Conservation (phyloP, 2,888 invertebrate species). For the Matsumyia berberina region DNA sequence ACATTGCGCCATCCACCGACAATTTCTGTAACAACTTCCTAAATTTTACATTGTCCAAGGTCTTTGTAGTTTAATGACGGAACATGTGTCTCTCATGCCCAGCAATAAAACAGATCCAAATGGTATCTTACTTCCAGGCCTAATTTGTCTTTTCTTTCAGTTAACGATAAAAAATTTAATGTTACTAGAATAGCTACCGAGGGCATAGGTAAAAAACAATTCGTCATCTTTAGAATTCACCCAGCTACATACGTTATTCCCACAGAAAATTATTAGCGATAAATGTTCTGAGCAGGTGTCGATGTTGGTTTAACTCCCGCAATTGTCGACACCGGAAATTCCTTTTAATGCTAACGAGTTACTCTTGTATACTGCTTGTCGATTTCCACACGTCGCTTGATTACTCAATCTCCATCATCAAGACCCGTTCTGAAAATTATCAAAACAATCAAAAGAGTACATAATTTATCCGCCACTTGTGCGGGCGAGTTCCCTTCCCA, state of each 20-base stretch:
- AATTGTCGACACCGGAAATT: conserved; percentile 62
- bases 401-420: conserved; percentile 59
- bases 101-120: neutral
- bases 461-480: conserved; percentile 51
- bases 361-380: neutral
- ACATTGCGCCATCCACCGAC: too few species aligned
- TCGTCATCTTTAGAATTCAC: conserved; percentile 23
- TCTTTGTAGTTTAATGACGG: neutral
- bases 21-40: too few species aligned
- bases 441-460: conserved; percentile 40
- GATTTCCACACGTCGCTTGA: conserved; percentile 20
- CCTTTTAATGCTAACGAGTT: conserved; percentile 59
- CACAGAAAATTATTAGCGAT: conserved; percentile 36
- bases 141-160: neutral
- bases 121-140: neutral
- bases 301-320: conserved; percentile 40
- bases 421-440: conserved; percentile 37
- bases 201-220: neutral
- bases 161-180: conserved; percentile 3
- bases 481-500: conserved; percentile 43
- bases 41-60: too few species aligned
- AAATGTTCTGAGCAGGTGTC: conserved; percentile 51
- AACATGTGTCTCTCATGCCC: neutral
- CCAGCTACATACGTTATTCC: conserved; percentile 10
- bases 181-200: neutral